Percentiles rank a stretch among this genome's conserved stretches.
These are phyloP conservation scores for Aleadryas rufinucha DNA, from an alignment of 2,113 vertebrate genomes.

Conservation along the genomic window DNA sequence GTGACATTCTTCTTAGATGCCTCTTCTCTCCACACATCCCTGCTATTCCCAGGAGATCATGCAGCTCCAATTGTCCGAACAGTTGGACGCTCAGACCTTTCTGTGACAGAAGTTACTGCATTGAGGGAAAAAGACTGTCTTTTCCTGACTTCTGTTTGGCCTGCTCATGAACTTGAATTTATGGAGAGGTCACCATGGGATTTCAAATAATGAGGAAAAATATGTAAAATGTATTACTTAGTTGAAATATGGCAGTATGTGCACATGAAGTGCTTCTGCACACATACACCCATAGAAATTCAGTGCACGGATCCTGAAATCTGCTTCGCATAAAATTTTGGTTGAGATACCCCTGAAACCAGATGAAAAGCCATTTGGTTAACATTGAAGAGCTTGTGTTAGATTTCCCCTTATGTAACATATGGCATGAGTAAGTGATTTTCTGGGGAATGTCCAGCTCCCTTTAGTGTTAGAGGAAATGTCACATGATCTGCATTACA, in stretches of 20 bases:
- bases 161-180: not conserved
- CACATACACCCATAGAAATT: accelerated
- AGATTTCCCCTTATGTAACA: not conserved
- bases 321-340: not conserved
- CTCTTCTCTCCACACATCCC: not conserved
- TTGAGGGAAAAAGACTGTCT: not conserved
- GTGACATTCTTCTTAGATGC: not conserved
- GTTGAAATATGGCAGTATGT: not conserved
- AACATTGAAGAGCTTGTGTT: not conserved
- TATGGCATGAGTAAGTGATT: not conserved
- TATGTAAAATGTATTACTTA: not conserved
- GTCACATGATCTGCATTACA: not conserved
- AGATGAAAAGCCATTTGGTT: not conserved
- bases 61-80: not conserved
- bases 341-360: not conserved
- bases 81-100: not conserved
- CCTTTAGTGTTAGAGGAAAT: not conserved
- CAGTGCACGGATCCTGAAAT: not conserved
- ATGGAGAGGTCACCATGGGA: not conserved
- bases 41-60: not conserved
- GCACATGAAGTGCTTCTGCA: not conserved
- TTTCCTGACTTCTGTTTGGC: not conserved
- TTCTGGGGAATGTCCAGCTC: not conserved
- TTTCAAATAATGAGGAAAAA: not conserved
- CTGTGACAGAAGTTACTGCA: not conserved